These are phyloP conservation scores for Zeus faber DNA, from an alignment of 2,113 vertebrate genomes.

Conservation along the genomic window DNA sequence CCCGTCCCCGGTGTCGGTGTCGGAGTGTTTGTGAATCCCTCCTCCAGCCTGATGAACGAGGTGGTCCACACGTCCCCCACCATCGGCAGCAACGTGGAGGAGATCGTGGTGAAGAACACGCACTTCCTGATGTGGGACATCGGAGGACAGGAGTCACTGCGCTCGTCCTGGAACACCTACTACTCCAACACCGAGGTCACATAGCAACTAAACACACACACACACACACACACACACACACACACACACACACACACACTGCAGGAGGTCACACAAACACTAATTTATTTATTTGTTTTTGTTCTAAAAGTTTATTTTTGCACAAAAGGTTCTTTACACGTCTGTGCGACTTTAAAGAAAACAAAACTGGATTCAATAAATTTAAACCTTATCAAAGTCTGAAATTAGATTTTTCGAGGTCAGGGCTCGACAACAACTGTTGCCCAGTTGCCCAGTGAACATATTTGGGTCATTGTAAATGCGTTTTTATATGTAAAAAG, in stretches of 20 bases:
- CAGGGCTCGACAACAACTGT: no score
- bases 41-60: conserved; percentile 94
- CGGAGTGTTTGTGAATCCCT: background rate
- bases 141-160: conserved; percentile 94
- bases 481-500: no score
- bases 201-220: background rate
- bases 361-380: no score
- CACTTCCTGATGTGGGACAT: conserved; percentile 99
- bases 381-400: no score
- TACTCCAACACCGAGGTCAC: conserved; percentile 98
- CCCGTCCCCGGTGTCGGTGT: no score
- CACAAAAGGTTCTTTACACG: background rate
- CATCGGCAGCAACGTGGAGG: conserved; percentile 98
- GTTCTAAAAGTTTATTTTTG: no score
- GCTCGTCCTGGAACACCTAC: conserved; percentile 99
- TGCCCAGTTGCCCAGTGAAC: no score
- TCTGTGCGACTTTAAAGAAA: no score
- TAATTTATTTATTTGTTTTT: no score
- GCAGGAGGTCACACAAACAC: background rate
- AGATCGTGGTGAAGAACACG: conserved; percentile 97
- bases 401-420: no score
- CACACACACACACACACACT: background rate
- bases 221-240: background rate
- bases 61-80: conserved; percentile 98
- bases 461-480: no score